Percentiles rank a stretch among this genome's conserved stretches.
These are phyloP conservation scores for Steinernema scapterisci DNA, from an alignment of 2,888 invertebrate genomes.

Conservation along the genomic window DNA sequence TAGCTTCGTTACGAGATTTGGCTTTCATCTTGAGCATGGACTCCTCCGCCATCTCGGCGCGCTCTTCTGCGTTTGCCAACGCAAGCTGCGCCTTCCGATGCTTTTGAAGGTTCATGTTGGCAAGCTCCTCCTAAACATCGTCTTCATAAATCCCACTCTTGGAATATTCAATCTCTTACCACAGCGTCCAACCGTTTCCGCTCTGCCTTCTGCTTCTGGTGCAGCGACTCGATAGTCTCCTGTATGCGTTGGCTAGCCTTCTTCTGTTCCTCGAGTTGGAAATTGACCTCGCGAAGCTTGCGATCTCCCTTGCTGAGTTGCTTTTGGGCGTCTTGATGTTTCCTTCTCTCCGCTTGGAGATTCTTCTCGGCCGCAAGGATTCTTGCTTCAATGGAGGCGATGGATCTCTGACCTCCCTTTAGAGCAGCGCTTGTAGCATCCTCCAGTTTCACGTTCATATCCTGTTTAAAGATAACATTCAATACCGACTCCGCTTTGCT, in stretches of 20 bases:
- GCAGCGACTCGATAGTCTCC: slow-evolving; percentile 71
- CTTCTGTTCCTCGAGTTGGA: slow-evolving; percentile 71
- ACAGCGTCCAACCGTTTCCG: slow-evolving; percentile 72
- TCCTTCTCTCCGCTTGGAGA: slow-evolving; percentile 94
- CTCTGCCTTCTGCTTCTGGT: slow-evolving; percentile 71
- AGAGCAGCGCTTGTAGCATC: slow-evolving; percentile 76
- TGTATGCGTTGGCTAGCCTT: slow-evolving; percentile 70
- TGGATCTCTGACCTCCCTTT: slow-evolving; percentile 92
- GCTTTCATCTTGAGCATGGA: not conserved
- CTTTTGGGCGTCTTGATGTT: slow-evolving; percentile 76
- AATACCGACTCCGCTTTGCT: slow-evolving; percentile 77
- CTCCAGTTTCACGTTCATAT: slow-evolving; percentile 92
- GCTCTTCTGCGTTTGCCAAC: slow-evolving; percentile 71
- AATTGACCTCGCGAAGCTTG: slow-evolving; percentile 70
- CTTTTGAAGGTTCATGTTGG: slow-evolving; percentile 95
- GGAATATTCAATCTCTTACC: slow-evolving; percentile 66
- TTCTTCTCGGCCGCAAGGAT: slow-evolving; percentile 89
- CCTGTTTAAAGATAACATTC: slow-evolving; percentile 76
- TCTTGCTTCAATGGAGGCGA: slow-evolving; percentile 92
- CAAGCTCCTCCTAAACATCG: slow-evolving; percentile 79
- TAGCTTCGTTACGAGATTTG: not conserved
- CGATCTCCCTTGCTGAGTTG: slow-evolving; percentile 71
- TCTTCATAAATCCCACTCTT: not conserved
- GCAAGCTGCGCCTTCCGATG: slow-evolving; percentile 79
- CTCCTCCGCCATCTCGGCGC: slow-evolving; percentile 68